Base-by-base conservation (phyloP, 2,888 invertebrate genomes). In the Macropis europaea region DNA sequence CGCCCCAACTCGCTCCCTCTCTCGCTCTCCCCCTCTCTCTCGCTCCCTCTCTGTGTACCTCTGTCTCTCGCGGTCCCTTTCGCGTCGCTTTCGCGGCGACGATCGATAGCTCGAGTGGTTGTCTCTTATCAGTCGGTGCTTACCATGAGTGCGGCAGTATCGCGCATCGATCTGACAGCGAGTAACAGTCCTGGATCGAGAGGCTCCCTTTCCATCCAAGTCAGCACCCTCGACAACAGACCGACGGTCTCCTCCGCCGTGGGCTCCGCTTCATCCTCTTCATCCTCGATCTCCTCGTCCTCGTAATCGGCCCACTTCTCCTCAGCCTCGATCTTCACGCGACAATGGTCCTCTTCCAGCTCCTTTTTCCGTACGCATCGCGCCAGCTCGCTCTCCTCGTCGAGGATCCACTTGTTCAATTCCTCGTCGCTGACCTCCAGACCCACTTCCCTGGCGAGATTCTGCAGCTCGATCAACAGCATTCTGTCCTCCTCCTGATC, bases 141-240 rank as follows among this genome's bases (percentile, higher is more conserved):
- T 88, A 89, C 89, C 89, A 88, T 87, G 66, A 86, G 83, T 56
- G 82, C 82, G 60, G 88, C 89, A 28, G 86, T 88, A 83, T 88
- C 87, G 76, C 89, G 87, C 86, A 89, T 88, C 72, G 89, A 88
- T 70, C 89, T 87, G 74, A 87, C 85, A 43, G 87, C 84, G 47
- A 89, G 83, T 60, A 89, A 80, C 17, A 89, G 81, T 70, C 88
- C 87, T 22, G 91, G 91, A 80, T 91, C 91, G 69, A 91, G 86
- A 15, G 91, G 90, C 82, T 91, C 90, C 59, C 90, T 89, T 76
- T 91, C 91, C 90, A 91, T 91, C 91, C 91, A 91, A 9, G 86
- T 79, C 28, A 91, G 87, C 40, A 90, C 91, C 66, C 89, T 89
- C 32, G 89, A 87, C 32, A 91, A 85, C 47, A 90, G 86, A 53